Base-by-base conservation (phyloP, 2,113 vertebrate genomes). In the Cariama cristata region DNA sequence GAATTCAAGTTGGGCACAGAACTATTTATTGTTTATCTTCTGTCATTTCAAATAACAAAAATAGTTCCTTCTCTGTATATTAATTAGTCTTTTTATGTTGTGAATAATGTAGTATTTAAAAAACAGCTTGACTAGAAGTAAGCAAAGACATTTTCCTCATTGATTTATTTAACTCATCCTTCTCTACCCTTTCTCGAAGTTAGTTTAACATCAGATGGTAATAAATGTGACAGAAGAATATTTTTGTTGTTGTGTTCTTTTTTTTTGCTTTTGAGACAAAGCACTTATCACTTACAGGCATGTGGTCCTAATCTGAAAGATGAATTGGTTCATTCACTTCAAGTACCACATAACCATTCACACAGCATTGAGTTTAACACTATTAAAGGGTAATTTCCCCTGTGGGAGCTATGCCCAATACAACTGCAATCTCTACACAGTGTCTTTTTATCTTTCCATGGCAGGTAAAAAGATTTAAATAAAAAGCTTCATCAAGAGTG, bases 381-480 rank as follows among this genome's bases (percentile, higher is more conserved):
- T 81, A 81, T 97, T 98, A 98, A 97, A 97, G 93, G 86, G 85
- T 97, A 98, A 98, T 98, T 97, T 95, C 52, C 86, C 97, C 97
- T 93, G 68, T 95, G 96, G 93, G 97, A 98, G 93, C 97, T 98
- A 71, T 95, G 96, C 75, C 87, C 68, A 50, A 77, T 91, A 73
- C 79, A 89, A 84, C 86, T 11, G 21, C 85, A 86, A 75, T 97
- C 35, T 47, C 94, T 68, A 84, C 71, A 79, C 59, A 33, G 44
- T 67, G 81, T 92, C 79, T 88, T 94, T 96, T 95, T 88, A 96
- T 97, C 80, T 97, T 96, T 59, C 62, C 32, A 15, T 94, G 85
- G 74, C 88, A 96, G 92, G 91, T 97, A 97, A 97, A 95, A 68
- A 95, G 75, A 94, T 96, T 96, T 92, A 97, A 98, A 96, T 95